A percentile compares a stretch with the other conserved stretches of the same genome.
Conservation (phyloP, 2,797 vertebrate species). For the Anguilla pacifica region DNA sequence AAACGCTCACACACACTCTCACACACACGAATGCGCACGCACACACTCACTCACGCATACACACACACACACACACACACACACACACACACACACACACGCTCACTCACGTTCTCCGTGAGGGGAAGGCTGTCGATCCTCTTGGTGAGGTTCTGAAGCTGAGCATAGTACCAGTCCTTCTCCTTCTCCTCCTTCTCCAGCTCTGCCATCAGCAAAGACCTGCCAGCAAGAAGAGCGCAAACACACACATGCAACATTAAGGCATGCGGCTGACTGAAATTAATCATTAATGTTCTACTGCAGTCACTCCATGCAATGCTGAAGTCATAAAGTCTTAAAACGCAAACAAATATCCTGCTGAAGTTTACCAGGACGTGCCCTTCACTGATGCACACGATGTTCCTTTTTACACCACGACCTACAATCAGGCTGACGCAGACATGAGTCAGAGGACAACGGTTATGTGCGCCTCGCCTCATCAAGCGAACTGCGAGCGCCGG, state of each 20-base stretch:
- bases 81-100: neutral
- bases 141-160: constrained; percentile 95
- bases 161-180: constrained; percentile 97
- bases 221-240: constrained; percentile 46
- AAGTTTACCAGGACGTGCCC: too few species aligned
- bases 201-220: constrained; percentile 90
- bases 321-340: neutral
- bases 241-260: neutral
- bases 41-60: too few species aligned
- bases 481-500: neutral
- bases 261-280: neutral
- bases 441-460: too few species aligned
- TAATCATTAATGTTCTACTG: neutral
- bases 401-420: too few species aligned
- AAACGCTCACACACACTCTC: too few species aligned
- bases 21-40: too few species aligned
- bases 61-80: neutral
- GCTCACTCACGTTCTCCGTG: constrained; percentile 86
- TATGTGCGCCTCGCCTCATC: too few species aligned
- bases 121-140: constrained; percentile 95
- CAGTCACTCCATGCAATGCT: neutral
- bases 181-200: constrained; percentile 98
- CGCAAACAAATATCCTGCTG: neutral
- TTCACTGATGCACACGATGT: too few species aligned
- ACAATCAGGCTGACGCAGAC: too few species aligned